These are phyloP conservation scores for Alaudala cheleensis DNA, from an alignment of 2,113 vertebrate species.

Conservation along the genomic window DNA sequence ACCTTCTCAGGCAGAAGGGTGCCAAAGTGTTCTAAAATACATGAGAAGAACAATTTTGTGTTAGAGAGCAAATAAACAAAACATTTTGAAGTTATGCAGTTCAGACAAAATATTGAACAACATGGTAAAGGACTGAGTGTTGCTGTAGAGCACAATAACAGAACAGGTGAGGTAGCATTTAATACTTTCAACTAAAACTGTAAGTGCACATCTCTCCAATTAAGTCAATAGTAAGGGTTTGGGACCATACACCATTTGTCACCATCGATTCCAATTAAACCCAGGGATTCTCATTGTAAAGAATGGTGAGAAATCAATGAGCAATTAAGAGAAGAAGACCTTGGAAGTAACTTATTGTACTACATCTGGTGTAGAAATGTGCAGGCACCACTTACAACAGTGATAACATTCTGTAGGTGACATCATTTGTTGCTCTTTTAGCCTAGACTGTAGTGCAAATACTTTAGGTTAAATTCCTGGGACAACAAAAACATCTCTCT, in stretches of 20 bases:
- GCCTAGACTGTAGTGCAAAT: not conserved
- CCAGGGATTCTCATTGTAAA: not conserved
- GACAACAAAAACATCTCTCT: not conserved
- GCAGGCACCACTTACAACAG: not conserved
- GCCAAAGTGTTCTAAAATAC: not conserved
- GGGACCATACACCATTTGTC: not conserved
- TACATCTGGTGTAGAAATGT: not conserved
- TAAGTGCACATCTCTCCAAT: not conserved
- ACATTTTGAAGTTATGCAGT: not conserved
- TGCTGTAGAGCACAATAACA: not conserved
- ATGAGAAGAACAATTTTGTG: not conserved
- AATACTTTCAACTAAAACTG: not conserved
- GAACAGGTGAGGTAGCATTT: not conserved
- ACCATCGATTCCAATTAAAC: conserved; percentile 31
- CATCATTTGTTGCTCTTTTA: not conserved
- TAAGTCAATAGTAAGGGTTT: not conserved
- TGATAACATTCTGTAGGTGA: not conserved
- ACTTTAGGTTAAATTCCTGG: not conserved
- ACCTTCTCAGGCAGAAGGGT: not conserved
- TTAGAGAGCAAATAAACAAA: not conserved
- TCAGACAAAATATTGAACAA: not conserved
- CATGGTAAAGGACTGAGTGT: not conserved
- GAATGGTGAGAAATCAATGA: conserved; percentile 24
- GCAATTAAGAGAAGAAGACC: conserved; percentile 12
- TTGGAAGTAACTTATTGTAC: not conserved